phyloP scores from a whole-genome alignment of 2,113 vertebrate genomes.

The Scomber colias region DNA sequence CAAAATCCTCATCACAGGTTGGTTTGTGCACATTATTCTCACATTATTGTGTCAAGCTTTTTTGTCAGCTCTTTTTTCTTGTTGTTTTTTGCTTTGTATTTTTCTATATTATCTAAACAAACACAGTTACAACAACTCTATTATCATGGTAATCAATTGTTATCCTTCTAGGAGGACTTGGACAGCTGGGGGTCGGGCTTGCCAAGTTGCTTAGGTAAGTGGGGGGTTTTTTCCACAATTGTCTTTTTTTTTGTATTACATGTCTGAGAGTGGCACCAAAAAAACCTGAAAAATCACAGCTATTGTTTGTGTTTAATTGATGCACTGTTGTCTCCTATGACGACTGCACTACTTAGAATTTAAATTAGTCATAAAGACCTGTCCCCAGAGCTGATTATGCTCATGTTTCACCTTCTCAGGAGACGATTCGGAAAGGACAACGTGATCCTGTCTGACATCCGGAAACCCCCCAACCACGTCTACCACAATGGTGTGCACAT shows the following conservation, averaged over 20 bases:
- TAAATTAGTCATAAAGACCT: too few relatives aligned
- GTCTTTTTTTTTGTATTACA: too few relatives aligned
- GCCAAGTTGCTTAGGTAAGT: slow-evolving; percentile 89
- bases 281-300: too few relatives aligned
- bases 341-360: too few relatives aligned
- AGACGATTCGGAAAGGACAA: slow-evolving; percentile 93
- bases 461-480: slow-evolving; percentile 88
- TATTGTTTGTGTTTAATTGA: too few relatives aligned
- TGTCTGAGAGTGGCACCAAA: neutral
- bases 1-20: slow-evolving; percentile 93
- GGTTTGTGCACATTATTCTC: neutral
- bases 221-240: neutral
- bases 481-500: slow-evolving; percentile 86
- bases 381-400: neutral
- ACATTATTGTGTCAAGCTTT: too few relatives aligned
- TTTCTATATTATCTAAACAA: too few relatives aligned
- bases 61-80: too few relatives aligned
- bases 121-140: too few relatives aligned
- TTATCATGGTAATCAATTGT: neutral
- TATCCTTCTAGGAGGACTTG: slow-evolving; percentile 88
- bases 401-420: slow-evolving; percentile 74
- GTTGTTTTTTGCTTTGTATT: too few relatives aligned
- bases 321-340: too few relatives aligned
- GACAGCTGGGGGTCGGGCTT: slow-evolving; percentile 93
- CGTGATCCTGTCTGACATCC: slow-evolving; percentile 94